A percentile compares a stretch with the other conserved stretches of the same genome.
Conservation (phyloP, 2,888 invertebrate species). For the Malthinus flaveolus region DNA sequence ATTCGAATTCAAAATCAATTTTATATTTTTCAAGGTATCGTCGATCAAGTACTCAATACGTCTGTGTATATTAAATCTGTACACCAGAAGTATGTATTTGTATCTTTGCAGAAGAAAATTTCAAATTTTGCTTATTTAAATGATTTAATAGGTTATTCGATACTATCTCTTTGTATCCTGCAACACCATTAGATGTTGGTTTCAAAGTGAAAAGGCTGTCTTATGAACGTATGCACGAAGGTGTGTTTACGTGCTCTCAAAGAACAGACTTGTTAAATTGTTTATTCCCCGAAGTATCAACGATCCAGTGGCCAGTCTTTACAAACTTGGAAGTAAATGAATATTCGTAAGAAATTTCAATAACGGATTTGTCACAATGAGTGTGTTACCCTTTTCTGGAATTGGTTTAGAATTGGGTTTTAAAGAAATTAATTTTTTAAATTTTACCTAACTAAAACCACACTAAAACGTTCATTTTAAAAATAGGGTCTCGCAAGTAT, state of each 20-base stretch:
- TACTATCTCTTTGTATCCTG: constrained; percentile 24
- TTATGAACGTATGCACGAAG: constrained; percentile 56
- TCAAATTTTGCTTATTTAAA: no score
- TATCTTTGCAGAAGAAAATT: no score
- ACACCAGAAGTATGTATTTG: constrained; percentile 31
- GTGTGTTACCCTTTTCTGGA: no score
- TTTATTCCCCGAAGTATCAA: constrained; percentile 39
- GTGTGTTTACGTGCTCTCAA: constrained; percentile 20
- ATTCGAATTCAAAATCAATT: constrained; percentile 48
- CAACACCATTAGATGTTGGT: constrained; percentile 51
- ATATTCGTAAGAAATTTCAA: constrained; percentile 27
- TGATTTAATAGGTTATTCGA: no score
- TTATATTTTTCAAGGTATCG: constrained; percentile 52
- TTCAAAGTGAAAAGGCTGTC: constrained; percentile 56
- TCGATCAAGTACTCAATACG: constrained; percentile 52
- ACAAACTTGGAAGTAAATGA: neutral
- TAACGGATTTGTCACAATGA: no score
- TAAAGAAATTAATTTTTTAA: no score
- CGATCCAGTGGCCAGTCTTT: neutral
- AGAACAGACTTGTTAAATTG: constrained; percentile 2
- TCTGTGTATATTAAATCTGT: constrained; percentile 51
- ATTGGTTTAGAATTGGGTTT: no score
- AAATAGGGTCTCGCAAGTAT: no score
- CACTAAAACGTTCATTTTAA: no score
- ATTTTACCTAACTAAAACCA: no score